Percentiles rank a stretch among this genome's conserved stretches.
Conservation (phyloP, 2,113 vertebrate species). For the Amphilophus citrinellus region DNA sequence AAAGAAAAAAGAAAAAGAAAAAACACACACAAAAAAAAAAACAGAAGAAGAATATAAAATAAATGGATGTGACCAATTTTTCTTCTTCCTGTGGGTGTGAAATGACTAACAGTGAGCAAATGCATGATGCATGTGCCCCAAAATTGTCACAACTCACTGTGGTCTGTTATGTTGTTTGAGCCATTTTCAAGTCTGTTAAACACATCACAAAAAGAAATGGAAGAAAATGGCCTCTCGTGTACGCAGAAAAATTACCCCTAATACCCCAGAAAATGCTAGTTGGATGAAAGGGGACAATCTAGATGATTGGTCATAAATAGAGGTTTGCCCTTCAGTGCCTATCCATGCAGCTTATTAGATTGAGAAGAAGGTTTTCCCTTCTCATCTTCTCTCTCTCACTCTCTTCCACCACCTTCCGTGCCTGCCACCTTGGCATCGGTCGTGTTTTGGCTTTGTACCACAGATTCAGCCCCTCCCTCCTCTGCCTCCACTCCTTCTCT, state of each 20-base stretch:
- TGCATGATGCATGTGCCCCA: slow-evolving; percentile 1
- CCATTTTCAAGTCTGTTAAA: slow-evolving; percentile 14
- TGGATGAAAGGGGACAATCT: slow-evolving; percentile 26
- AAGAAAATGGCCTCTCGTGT: slow-evolving; percentile 22
- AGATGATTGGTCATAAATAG: slow-evolving; percentile 53
- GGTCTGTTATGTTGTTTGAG: slow-evolving; percentile 17
- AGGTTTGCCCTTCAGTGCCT: slow-evolving; percentile 5
- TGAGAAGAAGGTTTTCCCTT: slow-evolving; percentile 26
- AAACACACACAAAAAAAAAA: neutral
- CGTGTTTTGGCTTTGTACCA: slow-evolving; percentile 60
- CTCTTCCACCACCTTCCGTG: slow-evolving; percentile 28
- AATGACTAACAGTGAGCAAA: slow-evolving; percentile 20
- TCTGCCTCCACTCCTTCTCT: neutral
- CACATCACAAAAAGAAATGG: neutral
- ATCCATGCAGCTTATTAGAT: slow-evolving; percentile 35
- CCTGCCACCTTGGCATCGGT: slow-evolving; percentile 59
- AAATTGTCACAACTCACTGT: slow-evolving; percentile 14
- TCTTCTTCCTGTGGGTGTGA: slow-evolving; percentile 12
- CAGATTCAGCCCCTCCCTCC: slow-evolving; percentile 9
- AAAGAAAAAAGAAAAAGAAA: neutral
- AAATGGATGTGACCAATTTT: neutral
- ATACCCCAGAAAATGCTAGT: neutral
- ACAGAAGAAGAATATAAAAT: neutral
- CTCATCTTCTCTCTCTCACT: slow-evolving; percentile 28
- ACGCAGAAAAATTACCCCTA: slow-evolving; percentile 16